phyloP scores from a whole-genome alignment of 1,140 invertebrate species.

The Notospermus geniculatus region DNA sequence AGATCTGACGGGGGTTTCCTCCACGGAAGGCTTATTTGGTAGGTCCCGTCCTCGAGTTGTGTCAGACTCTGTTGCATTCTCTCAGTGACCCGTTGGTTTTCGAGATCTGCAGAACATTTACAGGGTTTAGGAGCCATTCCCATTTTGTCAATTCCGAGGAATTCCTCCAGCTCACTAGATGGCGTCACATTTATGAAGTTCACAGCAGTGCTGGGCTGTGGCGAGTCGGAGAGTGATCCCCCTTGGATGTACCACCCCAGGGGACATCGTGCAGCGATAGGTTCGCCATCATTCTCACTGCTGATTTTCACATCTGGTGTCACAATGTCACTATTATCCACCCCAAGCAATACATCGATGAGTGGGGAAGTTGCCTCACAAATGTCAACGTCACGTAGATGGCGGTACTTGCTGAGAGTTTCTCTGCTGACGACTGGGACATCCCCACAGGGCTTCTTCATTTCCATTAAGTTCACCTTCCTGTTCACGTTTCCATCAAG shows the following conservation, averaged over 20 bases:
- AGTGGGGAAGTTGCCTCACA: not conserved
- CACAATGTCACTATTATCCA: slow-evolving; percentile 6
- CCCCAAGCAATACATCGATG: slow-evolving; percentile 10
- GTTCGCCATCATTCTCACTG: not conserved
- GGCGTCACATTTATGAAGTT: not conserved
- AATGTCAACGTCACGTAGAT: slow-evolving; percentile 5
- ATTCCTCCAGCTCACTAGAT: slow-evolving; percentile 5
- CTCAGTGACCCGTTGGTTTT: not conserved
- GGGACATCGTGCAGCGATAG: not conserved
- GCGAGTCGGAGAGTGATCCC: not conserved
- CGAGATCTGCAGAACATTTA: not conserved
- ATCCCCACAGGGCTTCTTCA: slow-evolving; percentile 9
- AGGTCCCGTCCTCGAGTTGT: not conserved
- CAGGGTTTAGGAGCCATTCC: not conserved
- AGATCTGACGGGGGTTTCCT: not conserved
- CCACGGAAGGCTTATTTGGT: not conserved
- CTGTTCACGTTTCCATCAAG: not conserved
- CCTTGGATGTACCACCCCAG: slow-evolving; percentile 11
- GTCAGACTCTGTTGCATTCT: not conserved
- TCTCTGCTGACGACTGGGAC: not conserved
- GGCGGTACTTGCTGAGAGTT: not conserved
- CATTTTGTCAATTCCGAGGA: not conserved
- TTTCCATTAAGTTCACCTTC: not conserved
- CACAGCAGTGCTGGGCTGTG: not conserved
- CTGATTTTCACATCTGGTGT: not conserved